Evolutionary conservation across 1,140 invertebrate species (phyloP), one percentile per base, ranked within the genome.

Genomic region (Apis cerana): DNA sequence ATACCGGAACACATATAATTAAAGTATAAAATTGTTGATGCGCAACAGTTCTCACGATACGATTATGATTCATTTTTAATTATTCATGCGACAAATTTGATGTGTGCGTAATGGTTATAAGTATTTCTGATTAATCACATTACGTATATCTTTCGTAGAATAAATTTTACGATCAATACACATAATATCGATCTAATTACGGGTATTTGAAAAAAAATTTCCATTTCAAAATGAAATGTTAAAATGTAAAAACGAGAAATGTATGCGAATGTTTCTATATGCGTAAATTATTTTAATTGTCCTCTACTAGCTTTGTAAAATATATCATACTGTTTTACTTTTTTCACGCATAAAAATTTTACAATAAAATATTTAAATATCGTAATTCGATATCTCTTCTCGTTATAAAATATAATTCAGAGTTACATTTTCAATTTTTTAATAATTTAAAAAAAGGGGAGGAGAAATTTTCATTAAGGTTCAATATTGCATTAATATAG

Each of bases 31-130:
- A 12, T 3, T 21, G 23, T 33, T 21, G 54, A 58, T 72, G 12
- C 19, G 8, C 17, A 21, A 43, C 70, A 21, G 54, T 12, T 33
- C 27, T 17, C 67, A 27, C 17, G 52, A 56, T 21, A 23, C 15
- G 69, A 52, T 70, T 19, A 17, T 21, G 68, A 69, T 50, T 69
- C n/a, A 19, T 43, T 19, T 21, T 72, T 8, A 19, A 72, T 72
- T 72, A 72, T 58, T 72, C 19, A 58, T 21, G 11, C 15, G 52
- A 71, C 15, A 27, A 72, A 72, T 11, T 72, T 43, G 27, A 58
- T 19, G 27, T 43, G 70, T 19, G 27, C 15, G 48, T 15, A 15
- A 15, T 7, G 7, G 11, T 11, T 50, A 9, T 21, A 23, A 48
- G n/a, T n/a, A 33, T 17, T 13, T 72, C 2, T 27, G 33, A 5